These are phyloP conservation scores for Sebastes ruberrimus DNA, from an alignment of 2,797 vertebrate genomes.

Conservation along the genomic window DNA sequence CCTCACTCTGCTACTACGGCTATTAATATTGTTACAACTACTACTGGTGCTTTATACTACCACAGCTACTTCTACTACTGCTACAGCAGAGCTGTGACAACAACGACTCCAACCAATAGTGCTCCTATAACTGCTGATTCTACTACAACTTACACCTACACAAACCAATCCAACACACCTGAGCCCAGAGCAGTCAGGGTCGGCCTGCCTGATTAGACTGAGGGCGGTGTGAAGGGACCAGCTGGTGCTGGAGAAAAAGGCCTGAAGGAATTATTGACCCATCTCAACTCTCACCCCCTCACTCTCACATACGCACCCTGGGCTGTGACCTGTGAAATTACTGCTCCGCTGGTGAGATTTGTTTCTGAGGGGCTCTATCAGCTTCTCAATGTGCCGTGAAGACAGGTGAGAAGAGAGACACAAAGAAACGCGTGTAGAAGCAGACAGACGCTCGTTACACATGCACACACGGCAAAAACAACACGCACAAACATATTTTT, in stretches of 20 bases:
- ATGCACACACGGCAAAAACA: background rate
- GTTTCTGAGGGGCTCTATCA: conserved; percentile 78
- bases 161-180: conserved; percentile 68
- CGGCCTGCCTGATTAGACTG: conserved; percentile 70
- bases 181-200: conserved; percentile 68
- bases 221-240: conserved; percentile 72
- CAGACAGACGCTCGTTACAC: background rate
- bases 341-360: conserved; percentile 73
- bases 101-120: conserved; percentile 4
- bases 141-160: conserved; percentile 34
- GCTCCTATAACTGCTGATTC: conserved; percentile 9
- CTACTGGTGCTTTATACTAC: background rate
- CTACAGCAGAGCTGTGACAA: conserved; percentile 4
- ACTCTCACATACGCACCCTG: conserved; percentile 57
- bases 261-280: conserved; percentile 81
- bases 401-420: conserved; percentile 59
- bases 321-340: conserved; percentile 85
- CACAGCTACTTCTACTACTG: background rate
- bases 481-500: background rate
- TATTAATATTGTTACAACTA: background rate
- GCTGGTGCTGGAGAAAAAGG: conserved; percentile 72
- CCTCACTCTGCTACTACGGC: too few species aligned
- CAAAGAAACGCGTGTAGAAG: conserved; percentile 21
- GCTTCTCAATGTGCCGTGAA: conserved; percentile 76
- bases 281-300: conserved; percentile 70